Evolutionary conservation across 1,140 invertebrate genomes (phyloP), one percentile per base, ranked within the genome.

Genomic region (Caenorhabditis tropicalis): DNA sequence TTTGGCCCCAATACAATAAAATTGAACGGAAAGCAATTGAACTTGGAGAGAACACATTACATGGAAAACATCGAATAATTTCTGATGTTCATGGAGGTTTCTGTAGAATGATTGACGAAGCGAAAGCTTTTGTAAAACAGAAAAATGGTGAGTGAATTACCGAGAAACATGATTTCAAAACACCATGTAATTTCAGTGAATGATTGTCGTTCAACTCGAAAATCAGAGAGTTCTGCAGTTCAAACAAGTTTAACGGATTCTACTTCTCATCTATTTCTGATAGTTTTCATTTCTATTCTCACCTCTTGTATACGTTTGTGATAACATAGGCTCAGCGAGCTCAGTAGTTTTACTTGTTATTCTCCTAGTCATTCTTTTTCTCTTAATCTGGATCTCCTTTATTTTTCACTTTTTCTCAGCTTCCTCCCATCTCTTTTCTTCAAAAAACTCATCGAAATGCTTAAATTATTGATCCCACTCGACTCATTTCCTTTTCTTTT

Each of bases 1-100:
- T 84, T 56, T 90, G 89, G 89, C 89, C 89, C n/a, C 89, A 87
- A 81, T 90, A 90, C 81, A 90, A 90, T 81, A 60, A 85, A 70
- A 86, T 90, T 27, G 90, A 86, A 16, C 74, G 89, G 21, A 91
- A 91, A 81, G 88, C 90, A 16, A 83, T 90, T n/a, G 89, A 91
- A 24, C 82, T 89, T 12, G 86, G 86, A 49, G 88, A 89, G 19
- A 82, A 82, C 33, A 86, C 86, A 16, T 65, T 74, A 15, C 43
- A 56, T 12, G 86, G 65, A 27, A 84, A 83, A 10, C 88, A 91
- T 84, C 86, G 84, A n/a, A 89, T 91, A 56, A 83, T 86, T 70
- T 88, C 91, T 15, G 89, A 90, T 84, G 87, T 90, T 31, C 89
- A 90, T 83, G 89, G 89, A 65, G 79, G 79, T 16, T 83, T 82